Evolutionary conservation across 2,888 invertebrate species (phyloP), one percentile per base, ranked within the genome.

Genomic region (Strigamia transsilvanica): DNA sequence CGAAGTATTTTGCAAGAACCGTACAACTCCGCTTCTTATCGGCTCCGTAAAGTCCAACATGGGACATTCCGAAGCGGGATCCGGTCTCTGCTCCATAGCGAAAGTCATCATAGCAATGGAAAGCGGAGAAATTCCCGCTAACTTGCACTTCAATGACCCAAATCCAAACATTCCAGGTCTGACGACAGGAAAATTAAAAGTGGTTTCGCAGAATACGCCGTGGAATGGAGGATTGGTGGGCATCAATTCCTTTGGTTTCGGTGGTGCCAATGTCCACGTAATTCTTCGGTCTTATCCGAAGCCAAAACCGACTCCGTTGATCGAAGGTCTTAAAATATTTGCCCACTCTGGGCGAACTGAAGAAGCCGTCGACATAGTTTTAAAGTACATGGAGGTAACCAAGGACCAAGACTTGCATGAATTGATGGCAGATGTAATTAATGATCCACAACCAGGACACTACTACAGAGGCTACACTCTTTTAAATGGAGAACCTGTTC

Each of bases 41-140:
- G 99, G 99, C 21, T 98, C 98, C 0, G 95, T 98, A 0, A 99
- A 99, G 88, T 97, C 97, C 27, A 99, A 99, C 89, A 98, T 99
- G 97, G 99, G 99, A 0, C 99, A 99, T 88, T 93, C 98, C 4
- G 99, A 99, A 89, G 96, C 98, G 0, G 94, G 94, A 0, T 95
- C 95, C 77, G 94, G 82, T 0, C 32, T 73, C 15, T 83, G 79
- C 13, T 38, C 42, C 41, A 90, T 98, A 84, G 95, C 96, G 13
- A 98, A 98, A 89, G 91, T 97, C 82, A 88, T 99, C 27, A 92
- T 99, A 83, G 94, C 98, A 18, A 97, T 99, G 95, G 97, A 99
- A 89, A 89, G 91, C 82, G 95, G 96, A 41, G 88, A 93, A 42
- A 94, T 99, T 85, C 99, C 99, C 1, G 93, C 91, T 23, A 99